Evolutionary conservation across 2,888 invertebrate species (phyloP).

Genomic region (Eristalis intricaria): DNA sequence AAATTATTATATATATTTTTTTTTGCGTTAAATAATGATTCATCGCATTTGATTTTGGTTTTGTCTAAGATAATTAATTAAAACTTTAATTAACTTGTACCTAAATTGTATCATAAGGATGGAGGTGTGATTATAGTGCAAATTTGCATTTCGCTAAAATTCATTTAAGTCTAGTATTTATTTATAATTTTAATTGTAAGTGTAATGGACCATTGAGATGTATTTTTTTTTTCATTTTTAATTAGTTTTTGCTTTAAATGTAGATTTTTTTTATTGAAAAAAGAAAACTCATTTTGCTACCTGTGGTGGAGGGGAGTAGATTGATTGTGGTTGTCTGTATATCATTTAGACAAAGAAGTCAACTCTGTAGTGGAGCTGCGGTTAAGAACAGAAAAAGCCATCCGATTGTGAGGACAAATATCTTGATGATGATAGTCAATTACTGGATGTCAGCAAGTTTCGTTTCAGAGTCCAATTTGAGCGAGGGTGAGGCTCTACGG

Average conservation of each 20-base stretch:
- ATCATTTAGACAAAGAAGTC: too few relatives aligned
- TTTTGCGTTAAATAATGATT: conserved; percentile 43
- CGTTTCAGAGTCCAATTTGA: too few relatives aligned
- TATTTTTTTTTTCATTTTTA: conserved; percentile 12
- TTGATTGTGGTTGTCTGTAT: neutral
- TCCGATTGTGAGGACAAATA: too few relatives aligned
- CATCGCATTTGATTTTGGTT: conserved; percentile 73
- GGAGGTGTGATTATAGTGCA: conserved; percentile 74
- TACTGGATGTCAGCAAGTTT: too few relatives aligned
- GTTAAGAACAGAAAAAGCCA: too few relatives aligned
- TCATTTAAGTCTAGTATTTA: conserved; percentile 59
- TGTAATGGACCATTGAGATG: conserved; percentile 75
- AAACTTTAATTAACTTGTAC: conserved; percentile 64
- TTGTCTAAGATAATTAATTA: conserved; percentile 46
- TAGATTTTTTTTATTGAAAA: neutral
- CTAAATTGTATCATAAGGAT: conserved; percentile 77
- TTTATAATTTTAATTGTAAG: conserved; percentile 56
- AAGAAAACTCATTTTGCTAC: neutral
- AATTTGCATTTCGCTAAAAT: conserved; percentile 68
- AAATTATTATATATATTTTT: conserved; percentile 25
- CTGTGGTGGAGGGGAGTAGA: neutral
- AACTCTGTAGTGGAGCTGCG: too few relatives aligned
- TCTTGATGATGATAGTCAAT: too few relatives aligned
- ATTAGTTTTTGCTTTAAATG: neutral
- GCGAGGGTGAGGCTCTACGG: too few relatives aligned